phyloP scores from a whole-genome alignment of 2,797 vertebrate species.

The Oreonectes daqikongensis region DNA sequence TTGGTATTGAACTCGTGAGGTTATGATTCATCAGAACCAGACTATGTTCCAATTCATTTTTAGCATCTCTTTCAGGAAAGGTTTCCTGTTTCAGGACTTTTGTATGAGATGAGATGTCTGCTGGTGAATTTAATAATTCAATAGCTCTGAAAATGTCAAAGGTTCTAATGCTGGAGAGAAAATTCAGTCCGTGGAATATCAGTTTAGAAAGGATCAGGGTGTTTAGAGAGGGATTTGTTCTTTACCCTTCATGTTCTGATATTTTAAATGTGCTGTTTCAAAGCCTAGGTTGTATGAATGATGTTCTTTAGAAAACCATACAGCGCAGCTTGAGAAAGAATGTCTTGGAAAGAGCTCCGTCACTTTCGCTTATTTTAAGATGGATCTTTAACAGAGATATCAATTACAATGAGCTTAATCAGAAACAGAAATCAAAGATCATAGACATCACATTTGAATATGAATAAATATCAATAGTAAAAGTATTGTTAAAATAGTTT shows the following conservation, averaged over 20 bases:
- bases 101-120: slow-evolving; percentile 11
- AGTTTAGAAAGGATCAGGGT: neutral
- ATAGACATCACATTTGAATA: too few relatives aligned
- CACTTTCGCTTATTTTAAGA: neutral
- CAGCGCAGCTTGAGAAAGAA: too few relatives aligned
- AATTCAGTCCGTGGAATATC: neutral
- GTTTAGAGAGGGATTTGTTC: neutral
- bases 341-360: too few relatives aligned
- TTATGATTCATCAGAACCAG: slow-evolving; percentile 3
- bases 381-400: neutral
- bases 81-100: slow-evolving; percentile 23
- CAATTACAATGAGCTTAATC: neutral
- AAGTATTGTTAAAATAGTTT: too few relatives aligned
- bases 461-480: too few relatives aligned
- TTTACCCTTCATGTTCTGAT: neutral
- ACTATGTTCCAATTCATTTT: neutral
- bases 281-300: neutral
- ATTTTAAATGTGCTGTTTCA: neutral
- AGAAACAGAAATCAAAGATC: neutral
- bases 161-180: neutral
- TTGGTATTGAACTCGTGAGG: neutral
- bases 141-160: neutral
- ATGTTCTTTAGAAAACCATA: too few relatives aligned
- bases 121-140: slow-evolving; percentile 10
- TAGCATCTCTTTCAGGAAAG: slow-evolving; percentile 17